Percentiles rank a stretch among this genome's conserved stretches.
Evolutionary conservation across 2,888 invertebrate genomes (phyloP).

Genomic region (Polydrusus tereticollis): DNA sequence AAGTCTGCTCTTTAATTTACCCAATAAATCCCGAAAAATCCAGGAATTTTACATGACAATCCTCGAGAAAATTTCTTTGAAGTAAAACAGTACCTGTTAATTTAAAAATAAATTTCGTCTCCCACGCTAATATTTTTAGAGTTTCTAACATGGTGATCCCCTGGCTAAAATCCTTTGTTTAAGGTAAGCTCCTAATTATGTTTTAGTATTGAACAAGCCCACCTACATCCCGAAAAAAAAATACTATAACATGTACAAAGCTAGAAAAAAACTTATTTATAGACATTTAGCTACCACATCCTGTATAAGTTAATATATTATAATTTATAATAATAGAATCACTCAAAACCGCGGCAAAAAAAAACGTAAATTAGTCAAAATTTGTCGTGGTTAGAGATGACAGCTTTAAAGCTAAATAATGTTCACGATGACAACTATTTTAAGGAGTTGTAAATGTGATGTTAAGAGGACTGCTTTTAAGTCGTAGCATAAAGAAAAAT

Average conservation of each 20-base stretch:
- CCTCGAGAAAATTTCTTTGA: background rate
- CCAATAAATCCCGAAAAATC: background rate
- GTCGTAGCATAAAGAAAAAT: no score
- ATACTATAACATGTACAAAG: no score
- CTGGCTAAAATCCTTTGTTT: no score
- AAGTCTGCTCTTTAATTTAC: background rate
- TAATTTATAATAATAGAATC: no score
- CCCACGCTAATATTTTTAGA: background rate
- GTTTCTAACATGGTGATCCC: background rate
- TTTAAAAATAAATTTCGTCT: constrained; percentile 14
- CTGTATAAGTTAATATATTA: background rate
- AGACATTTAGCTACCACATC: background rate
- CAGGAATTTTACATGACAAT: background rate
- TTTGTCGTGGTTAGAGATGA: constrained; percentile 22
- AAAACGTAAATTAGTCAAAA: constrained; percentile 26
- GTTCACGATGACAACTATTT: constrained; percentile 27
- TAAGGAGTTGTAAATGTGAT: constrained; percentile 21
- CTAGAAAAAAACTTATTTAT: no score
- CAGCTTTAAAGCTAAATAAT: constrained; percentile 38
- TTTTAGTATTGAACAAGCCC: no score
- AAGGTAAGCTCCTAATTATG: no score
- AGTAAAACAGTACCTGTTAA: background rate
- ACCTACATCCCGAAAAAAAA: no score
- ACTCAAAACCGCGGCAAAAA: background rate
- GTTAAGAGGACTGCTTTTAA: background rate